Base-by-base conservation (phyloP, 2,113 vertebrate species). In the Hystrix cristata region DNA sequence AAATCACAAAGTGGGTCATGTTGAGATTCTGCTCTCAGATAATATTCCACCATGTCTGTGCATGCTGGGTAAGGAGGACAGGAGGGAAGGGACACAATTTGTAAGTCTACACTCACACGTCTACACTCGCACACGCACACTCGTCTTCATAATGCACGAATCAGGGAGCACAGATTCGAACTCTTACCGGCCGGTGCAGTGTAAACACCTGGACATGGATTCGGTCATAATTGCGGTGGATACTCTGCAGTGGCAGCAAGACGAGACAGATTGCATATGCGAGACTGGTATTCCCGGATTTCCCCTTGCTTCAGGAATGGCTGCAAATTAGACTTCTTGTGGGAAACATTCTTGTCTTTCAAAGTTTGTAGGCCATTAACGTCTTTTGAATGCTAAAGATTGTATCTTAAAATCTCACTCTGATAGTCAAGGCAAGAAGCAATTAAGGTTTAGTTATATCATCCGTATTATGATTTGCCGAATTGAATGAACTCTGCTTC, bases 241-340 rank as follows among this genome's bases (percentile, higher is more conserved):
- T 27, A 27, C 12, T 72, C 94, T 13, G 1, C 12, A 34, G 55
- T 16, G 46, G 79, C 88, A 46, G 25, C 25, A 85, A 59, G 2
- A 29, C 38, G 60, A 38, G 16, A 7, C 0, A 2, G 12, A 21
- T 4, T 34, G 3, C 5, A 11, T 13, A 10, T 15, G 14, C 34
- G 15, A 72, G 1, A 48, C 59, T 14, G 31, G 25, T 13, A 5
- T 25, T 8, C 57, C 4, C 18, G 7, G 27, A 48, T 76, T 67
- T 94, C 89, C 34, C 59, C 74, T 48, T 80, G 84, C 31, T 76
- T 65, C 83, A 71, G 76, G 46, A 91, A 38, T 55, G 84, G 15
- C 15, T 57, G 23, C 59, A 85, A 92, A 21, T 10, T 43, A 9
- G 10, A 10, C 55, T 80, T 72, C 34, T 78, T 78, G 78, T 34